A percentile compares a stretch with the other conserved stretches of the same genome.
Evolutionary conservation across 2,888 invertebrate species (phyloP).

Genomic region (Melikaiella ostensackeni): DNA sequence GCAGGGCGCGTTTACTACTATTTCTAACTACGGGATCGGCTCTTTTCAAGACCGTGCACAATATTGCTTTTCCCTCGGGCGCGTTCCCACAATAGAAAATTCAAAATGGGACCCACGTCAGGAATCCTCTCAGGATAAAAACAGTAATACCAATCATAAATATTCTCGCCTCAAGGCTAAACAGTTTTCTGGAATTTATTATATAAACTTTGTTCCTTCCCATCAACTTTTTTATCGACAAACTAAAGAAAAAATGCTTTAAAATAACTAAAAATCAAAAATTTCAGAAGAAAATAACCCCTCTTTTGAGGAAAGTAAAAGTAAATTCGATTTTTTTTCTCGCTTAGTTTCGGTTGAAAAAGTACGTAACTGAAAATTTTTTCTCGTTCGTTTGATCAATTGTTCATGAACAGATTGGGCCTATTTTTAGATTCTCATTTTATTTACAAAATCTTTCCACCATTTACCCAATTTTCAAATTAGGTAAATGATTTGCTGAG

Average conservation of each 20-base stretch:
- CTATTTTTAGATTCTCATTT: not conserved
- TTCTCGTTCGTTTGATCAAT: not conserved
- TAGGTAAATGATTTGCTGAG: no score
- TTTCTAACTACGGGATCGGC: slow-evolving; percentile 1
- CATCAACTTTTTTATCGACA: no score
- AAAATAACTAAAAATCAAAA: not conserved
- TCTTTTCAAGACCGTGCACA: slow-evolving; percentile 9
- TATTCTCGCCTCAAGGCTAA: no score
- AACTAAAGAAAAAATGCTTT: not conserved
- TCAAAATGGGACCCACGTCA: not conserved
- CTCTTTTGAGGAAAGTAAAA: not conserved
- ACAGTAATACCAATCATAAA: slow-evolving; percentile 6
- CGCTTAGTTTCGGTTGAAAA: not conserved
- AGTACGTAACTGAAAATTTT: not conserved
- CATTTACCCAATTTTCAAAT: no score
- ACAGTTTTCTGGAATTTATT: no score
- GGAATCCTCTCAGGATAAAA: slow-evolving; percentile 5
- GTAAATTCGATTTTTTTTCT: not conserved
- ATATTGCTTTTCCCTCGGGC: slow-evolving; percentile 22
- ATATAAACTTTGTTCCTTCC: no score
- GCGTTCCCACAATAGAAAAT: slow-evolving; percentile 32
- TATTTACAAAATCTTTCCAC: no score
- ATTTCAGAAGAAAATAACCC: not conserved
- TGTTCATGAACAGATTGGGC: not conserved
- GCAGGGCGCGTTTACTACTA: slow-evolving; percentile 24